Conservation (phyloP, 2,797 vertebrate genomes). For the Cyprinella venusta region DNA sequence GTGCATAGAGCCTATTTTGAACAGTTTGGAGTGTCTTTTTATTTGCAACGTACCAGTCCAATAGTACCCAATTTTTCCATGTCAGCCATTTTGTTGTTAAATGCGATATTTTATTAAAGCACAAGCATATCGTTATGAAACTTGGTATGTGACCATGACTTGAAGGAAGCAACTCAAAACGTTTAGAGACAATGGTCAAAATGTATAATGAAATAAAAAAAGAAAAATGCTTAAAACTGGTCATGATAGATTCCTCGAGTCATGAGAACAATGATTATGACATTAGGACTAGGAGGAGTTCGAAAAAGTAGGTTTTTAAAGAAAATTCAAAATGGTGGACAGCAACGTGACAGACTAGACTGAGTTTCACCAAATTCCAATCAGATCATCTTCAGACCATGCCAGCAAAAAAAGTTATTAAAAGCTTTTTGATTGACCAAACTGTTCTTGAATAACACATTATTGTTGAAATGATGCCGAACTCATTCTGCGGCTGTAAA, state of each 20-base stretch:
- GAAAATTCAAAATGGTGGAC: too few relatives aligned
- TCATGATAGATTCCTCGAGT: too few relatives aligned
- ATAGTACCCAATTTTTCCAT: neutral
- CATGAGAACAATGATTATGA: too few relatives aligned
- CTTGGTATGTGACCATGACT: neutral
- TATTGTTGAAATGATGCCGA: neutral
- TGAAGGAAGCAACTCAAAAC: neutral
- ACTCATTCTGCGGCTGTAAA: neutral
- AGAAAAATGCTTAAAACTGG: too few relatives aligned
- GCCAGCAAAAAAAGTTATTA: neutral
- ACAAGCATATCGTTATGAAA: neutral
- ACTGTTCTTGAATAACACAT: neutral
- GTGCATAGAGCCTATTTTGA: too few relatives aligned
- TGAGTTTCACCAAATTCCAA: neutral
- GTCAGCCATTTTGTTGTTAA: neutral
- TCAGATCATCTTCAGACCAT: neutral
- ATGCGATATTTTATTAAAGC: neutral
- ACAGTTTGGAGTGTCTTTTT: neutral
- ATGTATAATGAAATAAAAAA: too few relatives aligned
- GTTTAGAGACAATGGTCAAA: neutral
- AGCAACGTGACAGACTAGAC: too few relatives aligned
- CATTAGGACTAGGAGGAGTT: too few relatives aligned
- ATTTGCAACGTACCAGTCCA: neutral
- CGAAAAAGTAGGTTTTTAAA: too few relatives aligned
- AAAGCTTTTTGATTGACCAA: neutral